Base-by-base conservation (phyloP, 2,113 vertebrate species). In the Gallinago paraguaiae region DNA sequence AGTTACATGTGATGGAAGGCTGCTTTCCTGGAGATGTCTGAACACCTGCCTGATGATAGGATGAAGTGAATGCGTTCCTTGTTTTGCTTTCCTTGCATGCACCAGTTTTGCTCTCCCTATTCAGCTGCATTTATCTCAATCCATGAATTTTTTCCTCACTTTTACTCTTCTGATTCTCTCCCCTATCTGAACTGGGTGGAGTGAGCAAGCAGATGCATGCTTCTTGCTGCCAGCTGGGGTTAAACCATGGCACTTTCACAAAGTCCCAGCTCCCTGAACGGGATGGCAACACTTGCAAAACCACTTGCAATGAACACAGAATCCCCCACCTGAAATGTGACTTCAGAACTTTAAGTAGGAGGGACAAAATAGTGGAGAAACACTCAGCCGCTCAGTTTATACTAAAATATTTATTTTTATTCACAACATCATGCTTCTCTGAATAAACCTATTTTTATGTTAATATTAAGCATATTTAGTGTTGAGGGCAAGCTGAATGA, bases 381-480 rank as follows among this genome's bases (percentile, higher is more conserved):
- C 28, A 23, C 13, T 46, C 15, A 28, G 53, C 11, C 3, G 0
- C 48, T 48, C 46, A 20, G 18, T 46, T 46, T 61, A 85, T 82
- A 92, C 17, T 4, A 39, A 6, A 88, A 79, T 45, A 92, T 25
- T 45, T 41, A 48, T 3, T 27, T 59, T 71, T 57, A 51, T 41
- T 30, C 9, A 48, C 1, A 3, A 13, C 10, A 27, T 20, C 0
- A 0, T 31, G 46, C 24, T 82, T 91, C 16, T 48, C 64, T 37
- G 18, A 65, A 86, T 20, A 74, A 57, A 61, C 8, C 10, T 45
- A 6, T 25, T 60, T 77, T 56, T 45, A 37, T 45, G 53, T 76
- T 77, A 64, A 61, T 28, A 72, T 22, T 39, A 50, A 70, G 39
- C 33, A 31, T 30, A 57, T 41, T 53, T 39, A 61, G 1, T 14